Evolutionary conservation across 2,888 invertebrate genomes (phyloP).

Genomic region (Tupiocoris notatus): DNA sequence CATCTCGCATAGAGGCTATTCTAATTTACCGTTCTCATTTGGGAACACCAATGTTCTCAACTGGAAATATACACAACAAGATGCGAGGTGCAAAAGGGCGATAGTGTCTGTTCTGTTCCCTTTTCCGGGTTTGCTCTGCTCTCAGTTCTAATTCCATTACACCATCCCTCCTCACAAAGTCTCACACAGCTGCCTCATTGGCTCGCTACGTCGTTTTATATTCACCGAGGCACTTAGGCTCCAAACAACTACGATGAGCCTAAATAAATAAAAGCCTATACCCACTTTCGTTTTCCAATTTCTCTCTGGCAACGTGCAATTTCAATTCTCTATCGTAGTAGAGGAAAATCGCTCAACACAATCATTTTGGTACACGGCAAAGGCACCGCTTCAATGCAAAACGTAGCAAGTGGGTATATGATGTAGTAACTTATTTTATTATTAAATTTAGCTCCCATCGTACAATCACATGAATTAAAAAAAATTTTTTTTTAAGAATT

Average conservation of each 20-base stretch:
- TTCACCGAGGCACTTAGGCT: not conserved
- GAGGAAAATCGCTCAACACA: too few relatives aligned
- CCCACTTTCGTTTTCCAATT: not conserved
- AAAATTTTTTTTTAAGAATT: too few relatives aligned
- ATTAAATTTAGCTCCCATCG: too few relatives aligned
- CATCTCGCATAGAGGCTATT: too few relatives aligned
- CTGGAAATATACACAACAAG: too few relatives aligned
- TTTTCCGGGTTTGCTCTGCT: not conserved
- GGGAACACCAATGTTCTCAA: too few relatives aligned
- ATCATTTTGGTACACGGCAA: too few relatives aligned
- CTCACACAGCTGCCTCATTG: not conserved
- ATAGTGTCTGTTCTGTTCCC: not conserved
- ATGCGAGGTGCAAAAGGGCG: not conserved
- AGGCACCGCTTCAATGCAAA: too few relatives aligned
- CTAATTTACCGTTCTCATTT: too few relatives aligned
- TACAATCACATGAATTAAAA: too few relatives aligned
- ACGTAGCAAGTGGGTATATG: too few relatives aligned
- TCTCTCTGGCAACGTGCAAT: not conserved
- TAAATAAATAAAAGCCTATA: not conserved
- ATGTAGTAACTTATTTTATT: too few relatives aligned
- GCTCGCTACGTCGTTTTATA: not conserved
- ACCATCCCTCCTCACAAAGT: not conserved
- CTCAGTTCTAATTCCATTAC: not conserved
- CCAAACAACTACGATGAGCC: not conserved
- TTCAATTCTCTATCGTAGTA: not conserved